Evolutionary conservation across 2,113 vertebrate genomes (phyloP), one percentile per base, ranked within the genome.

Genomic region (Xenopus borealis): DNA sequence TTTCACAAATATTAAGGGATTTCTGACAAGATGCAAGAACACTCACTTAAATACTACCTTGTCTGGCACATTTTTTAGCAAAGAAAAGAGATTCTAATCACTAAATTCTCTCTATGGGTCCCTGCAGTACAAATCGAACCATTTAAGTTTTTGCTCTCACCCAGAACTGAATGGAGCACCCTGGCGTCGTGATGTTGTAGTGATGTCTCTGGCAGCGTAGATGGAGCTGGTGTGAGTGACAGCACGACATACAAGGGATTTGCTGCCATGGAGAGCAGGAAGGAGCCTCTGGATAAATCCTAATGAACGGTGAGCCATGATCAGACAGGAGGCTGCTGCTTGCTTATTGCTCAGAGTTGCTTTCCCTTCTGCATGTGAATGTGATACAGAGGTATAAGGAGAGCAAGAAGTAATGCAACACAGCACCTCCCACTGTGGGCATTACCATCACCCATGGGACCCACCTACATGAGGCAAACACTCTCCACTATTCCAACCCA

Each of bases 401-500:
- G 17, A 50, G 44, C 53, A 61, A 30, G 30, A 46, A 16, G 18
- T 61, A 67, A 17, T 12, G 19, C 18, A 17, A 30, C 12, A 10
- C 9, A 44, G 30, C 10, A 19, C 72, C 16, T 66, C 72, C 72
- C 63, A 46, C 44, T 61, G 19, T 59, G 53, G 63, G 72, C 12
- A 50, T 66, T 3, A 17, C 40, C 19, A n/a, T 3, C 46, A 50
- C 46, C 46, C 13, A 50, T 33, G 30, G 30, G 30, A 10, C 46
- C 3, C 46, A 50, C 46, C 46, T 10, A 33, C 30, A 33, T 7
- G 3, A 33, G 30, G 30, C 30, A 33, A 33, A 33, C 30, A 33
- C 30, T 33, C 30, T 3, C 30, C 30, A 7, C 30, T 33, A 33
- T 33, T 33, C 30, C 30, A 33, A 33, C 30, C 30, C 30, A 33